Percentiles rank a stretch among this genome's conserved stretches.
These are phyloP conservation scores for Myotis daubentonii DNA, from an alignment of 2,797 vertebrate species.

Conservation along the genomic window DNA sequence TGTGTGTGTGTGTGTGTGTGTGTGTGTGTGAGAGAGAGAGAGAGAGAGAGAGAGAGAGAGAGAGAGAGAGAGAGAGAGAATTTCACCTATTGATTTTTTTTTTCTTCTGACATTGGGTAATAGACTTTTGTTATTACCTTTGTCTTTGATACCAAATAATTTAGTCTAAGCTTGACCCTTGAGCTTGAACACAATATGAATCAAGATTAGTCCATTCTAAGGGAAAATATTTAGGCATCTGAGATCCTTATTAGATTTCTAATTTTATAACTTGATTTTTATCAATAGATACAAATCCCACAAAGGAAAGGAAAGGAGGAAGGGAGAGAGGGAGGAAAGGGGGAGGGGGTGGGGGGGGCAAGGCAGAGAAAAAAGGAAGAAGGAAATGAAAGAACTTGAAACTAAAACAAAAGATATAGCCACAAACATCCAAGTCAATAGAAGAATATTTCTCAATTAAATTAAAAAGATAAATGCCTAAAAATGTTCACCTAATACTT, in stretches of 20 bases:
- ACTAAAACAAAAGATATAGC: not conserved
- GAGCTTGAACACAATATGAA: constrained; percentile 2
- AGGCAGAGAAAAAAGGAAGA: not conserved
- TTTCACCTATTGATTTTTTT: not conserved
- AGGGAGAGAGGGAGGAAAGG: not conserved
- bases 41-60: not conserved
- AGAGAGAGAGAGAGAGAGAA: not conserved
- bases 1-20: not conserved
- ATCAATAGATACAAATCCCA: constrained; percentile 28
- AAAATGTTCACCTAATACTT: not conserved
- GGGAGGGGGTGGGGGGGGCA: too few relatives aligned
- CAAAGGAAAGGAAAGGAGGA: not conserved
- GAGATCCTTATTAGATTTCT: constrained; percentile 24
- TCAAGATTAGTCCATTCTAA: constrained; percentile 3
- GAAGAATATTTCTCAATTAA: not conserved
- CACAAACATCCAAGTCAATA: not conserved
- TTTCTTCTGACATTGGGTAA: constrained; percentile 26
- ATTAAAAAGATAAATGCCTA: not conserved
- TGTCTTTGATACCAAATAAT: constrained; percentile 41
- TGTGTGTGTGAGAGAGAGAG: not conserved
- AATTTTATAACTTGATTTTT: constrained; percentile 43
- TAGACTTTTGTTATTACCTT: constrained; percentile 13
- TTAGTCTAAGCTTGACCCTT: constrained; percentile 1
- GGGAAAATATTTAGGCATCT: not conserved
- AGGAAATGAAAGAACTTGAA: not conserved